Evolutionary conservation across 35 echinoderm and acorn worm species (phyloP).

Genomic region (Chiridota heheva): DNA sequence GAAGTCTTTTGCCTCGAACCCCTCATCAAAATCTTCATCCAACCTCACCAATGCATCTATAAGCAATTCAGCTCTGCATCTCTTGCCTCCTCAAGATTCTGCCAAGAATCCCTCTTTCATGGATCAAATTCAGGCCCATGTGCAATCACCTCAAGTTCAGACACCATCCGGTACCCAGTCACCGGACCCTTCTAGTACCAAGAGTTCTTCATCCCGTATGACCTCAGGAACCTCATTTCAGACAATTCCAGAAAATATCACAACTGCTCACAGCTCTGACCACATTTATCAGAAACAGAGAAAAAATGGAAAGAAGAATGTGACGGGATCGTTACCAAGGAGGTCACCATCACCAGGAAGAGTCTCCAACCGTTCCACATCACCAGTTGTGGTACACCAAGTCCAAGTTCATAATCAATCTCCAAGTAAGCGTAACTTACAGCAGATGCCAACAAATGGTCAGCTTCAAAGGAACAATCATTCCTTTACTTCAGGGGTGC

Average conservation of each 20-base stretch:
- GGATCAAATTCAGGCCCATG: slow-evolving; percentile 87
- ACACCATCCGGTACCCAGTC: slow-evolving; percentile 48
- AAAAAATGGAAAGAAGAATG: slow-evolving; percentile 28
- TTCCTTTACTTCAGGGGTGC: slow-evolving; percentile 30
- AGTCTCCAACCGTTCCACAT: slow-evolving; percentile 44
- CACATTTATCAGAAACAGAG: slow-evolving; percentile 57
- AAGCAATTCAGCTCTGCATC: slow-evolving; percentile 72
- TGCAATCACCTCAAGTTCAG: slow-evolving; percentile 39
- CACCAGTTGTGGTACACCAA: slow-evolving; percentile 65
- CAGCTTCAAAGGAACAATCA: no score
- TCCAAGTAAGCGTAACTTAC: slow-evolving; percentile 44
- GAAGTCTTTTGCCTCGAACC: slow-evolving; percentile 65
- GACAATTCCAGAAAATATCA: slow-evolving; percentile 95
- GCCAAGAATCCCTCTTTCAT: slow-evolving; percentile 64
- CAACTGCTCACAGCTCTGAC: slow-evolving; percentile 85
- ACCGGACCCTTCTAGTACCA: slow-evolving; percentile 55
- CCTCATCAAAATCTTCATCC: slow-evolving; percentile 91
- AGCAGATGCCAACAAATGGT: slow-evolving; percentile 28
- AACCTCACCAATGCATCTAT: slow-evolving; percentile 86
- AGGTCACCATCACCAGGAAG: slow-evolving; percentile 76
- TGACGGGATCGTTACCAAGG: slow-evolving; percentile 60
- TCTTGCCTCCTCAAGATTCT: slow-evolving; percentile 32
- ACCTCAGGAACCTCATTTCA: slow-evolving; percentile 88
- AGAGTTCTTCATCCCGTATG: slow-evolving; percentile 58
- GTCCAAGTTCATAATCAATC: slow-evolving; percentile 61